Base-by-base conservation (phyloP, 1,140 invertebrate species). In the Macrobrachium rosenbergii region DNA sequence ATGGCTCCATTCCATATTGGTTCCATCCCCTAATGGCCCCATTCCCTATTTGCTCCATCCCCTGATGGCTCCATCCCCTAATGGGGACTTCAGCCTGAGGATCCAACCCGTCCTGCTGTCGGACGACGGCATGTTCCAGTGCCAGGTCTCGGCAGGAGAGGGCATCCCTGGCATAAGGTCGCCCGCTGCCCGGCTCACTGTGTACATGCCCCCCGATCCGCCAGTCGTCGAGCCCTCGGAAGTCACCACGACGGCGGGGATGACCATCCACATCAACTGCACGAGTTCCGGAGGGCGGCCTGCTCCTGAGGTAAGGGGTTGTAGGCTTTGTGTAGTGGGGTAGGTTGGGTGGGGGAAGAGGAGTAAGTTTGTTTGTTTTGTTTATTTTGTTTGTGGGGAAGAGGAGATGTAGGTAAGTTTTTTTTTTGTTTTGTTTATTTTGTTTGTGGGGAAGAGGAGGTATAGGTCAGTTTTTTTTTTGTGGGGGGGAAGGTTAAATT, bases 61-160 rank as follows among this genome's bases (percentile, higher is more conserved):
- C n/a, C n/a, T n/a, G n/a, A n/a, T n/a, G n/a, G n/a, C n/a, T n/a
- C n/a, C n/a, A n/a, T n/a, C n/a, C n/a, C n/a, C n/a, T n/a, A n/a
- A n/a, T n/a, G 83, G 83, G 59, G 88, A 89, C 67, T 89, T 79
- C 80, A 92, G 93, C 82, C 92, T 97, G 91, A 95, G 97, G 91
- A 97, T 98, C 89, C 94, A 95, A 91, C 96, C 97, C 0, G 96
- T 98, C 21, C 95, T 95, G 91, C 92, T 98, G 89, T 96, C 97
- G 90, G 97, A 98, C 91, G 97, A 98, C 90, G 97, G 96, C 17
- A 94, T 94, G 90, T 98, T 97, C 92, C 96, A 98, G 92, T 98
- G 97, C 92, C 97, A 98, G 93, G 97, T 97, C 21, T 86, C 83
- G 45, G 89, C 89, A 83, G 84, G 81, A 21, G 87, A 87, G 12